Base-by-base conservation (phyloP, 2,797 vertebrate species). In the Karalla daura region DNA sequence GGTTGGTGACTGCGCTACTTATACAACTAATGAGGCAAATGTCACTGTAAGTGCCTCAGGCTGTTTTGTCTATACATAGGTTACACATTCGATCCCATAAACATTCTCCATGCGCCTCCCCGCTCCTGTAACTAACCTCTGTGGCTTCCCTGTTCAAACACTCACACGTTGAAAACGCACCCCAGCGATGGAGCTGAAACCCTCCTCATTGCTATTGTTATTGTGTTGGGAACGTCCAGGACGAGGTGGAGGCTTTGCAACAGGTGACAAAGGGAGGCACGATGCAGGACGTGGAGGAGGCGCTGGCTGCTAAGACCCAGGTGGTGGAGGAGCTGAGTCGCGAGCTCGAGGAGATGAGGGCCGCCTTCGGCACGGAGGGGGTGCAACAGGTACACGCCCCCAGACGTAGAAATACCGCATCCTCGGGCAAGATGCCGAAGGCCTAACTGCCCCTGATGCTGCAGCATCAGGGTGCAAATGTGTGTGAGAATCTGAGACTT, bases 261-360 rank as follows among this genome's bases (percentile, higher is more conserved):
- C 91, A 89, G 77, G 92, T 91, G 74, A 89, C 85, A 7, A 94
- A 92, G 52, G 86, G 63, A 21, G 75, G 54, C 17, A 87, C 83
- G 0, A 85, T 93, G 52, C 94, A 95, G 64, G 90, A 92, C 67
- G 92, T 96, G 93, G 95, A 97, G 89, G 93, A 94, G 21, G 94
- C 94, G 3, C 81, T 96, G 49, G 85, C 92, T 14, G 94, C 91
- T n/a, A 96, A 96, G 76, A 94, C 93, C 7, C 92, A 91, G 74
- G 94, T 93, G 12, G 90, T 95, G 75, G 96, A 98, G 82, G 95
- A 98, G 37, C 89, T 98, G 74, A 98, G 86, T 84, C 89, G 75
- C 81, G 95, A 98, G 74, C 93, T 97, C 60, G 96, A 97, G 83
- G 95, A 95, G 75, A 94, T 97, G 88, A 94, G 95, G 77, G 86